These are phyloP conservation scores for Drosophila melanosoma DNA, from an alignment of 2,888 invertebrate genomes.

Conservation along the genomic window DNA sequence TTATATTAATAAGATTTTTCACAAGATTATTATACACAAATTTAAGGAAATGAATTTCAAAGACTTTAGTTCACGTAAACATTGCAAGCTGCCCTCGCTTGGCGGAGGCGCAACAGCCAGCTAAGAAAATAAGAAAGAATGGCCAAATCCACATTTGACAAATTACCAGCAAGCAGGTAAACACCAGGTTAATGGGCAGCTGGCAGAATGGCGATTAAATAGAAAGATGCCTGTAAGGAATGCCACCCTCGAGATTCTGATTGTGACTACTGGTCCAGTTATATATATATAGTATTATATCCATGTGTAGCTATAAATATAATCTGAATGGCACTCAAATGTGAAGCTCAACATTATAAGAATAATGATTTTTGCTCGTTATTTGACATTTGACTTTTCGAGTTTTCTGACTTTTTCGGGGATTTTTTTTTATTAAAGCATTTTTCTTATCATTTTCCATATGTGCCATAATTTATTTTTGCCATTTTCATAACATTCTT, in stretches of 20 bases:
- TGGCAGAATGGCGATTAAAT: not conserved
- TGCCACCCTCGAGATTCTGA: constrained; percentile 6
- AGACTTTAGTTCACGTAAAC: not conserved
- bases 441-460: constrained; percentile 1
- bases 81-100: constrained; percentile 47
- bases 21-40: too few relatives aligned
- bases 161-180: constrained; percentile 74
- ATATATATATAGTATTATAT: constrained; percentile 38
- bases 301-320: constrained; percentile 53
- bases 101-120: constrained; percentile 59
- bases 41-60: too few relatives aligned
- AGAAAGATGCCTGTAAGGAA: constrained; percentile 5
- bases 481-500: constrained; percentile 24
- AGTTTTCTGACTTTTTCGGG: constrained; percentile 22
- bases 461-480: constrained; percentile 20
- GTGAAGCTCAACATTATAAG: constrained; percentile 10
- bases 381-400: constrained; percentile 57
- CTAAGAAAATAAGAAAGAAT: constrained; percentile 42
- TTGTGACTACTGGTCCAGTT: constrained; percentile 7
- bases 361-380: constrained; percentile 19
- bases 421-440: constrained; percentile 3
- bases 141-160: constrained; percentile 73
- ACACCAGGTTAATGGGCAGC: constrained; percentile 31
- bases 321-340: constrained; percentile 40
- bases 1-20: too few relatives aligned